Conservation (phyloP, 2,888 invertebrate genomes). For the Conops quadrifasciatus region DNA sequence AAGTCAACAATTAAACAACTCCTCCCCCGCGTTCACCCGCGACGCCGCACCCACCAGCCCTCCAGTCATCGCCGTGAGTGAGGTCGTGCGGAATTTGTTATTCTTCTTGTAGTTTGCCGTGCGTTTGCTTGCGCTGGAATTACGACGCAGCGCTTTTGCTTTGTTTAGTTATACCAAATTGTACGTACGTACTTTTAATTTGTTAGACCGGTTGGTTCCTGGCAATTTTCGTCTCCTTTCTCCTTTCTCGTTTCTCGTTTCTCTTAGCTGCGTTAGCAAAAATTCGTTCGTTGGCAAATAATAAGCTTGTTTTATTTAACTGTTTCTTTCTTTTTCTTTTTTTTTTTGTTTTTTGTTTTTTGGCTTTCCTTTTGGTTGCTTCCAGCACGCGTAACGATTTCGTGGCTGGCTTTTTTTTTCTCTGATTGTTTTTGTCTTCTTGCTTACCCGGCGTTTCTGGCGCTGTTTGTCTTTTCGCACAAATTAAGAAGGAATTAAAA, state of each 20-base stretch:
- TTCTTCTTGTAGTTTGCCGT: not conserved
- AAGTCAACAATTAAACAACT: conserved; percentile 4
- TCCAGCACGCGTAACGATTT: not conserved
- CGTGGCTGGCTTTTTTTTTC: not conserved
- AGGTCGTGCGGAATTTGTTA: not conserved
- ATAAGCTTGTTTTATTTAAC: not conserved
- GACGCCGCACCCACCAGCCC: too few relatives aligned
- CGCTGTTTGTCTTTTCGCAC: conserved; percentile 12
- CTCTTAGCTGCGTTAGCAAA: too few relatives aligned
- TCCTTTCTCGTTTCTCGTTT: not conserved
- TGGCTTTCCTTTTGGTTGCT: not conserved
- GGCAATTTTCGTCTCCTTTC: too few relatives aligned
- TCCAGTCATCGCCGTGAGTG: not conserved
- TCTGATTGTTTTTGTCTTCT: not conserved
- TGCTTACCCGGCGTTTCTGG: not conserved
- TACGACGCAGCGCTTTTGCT: too few relatives aligned
- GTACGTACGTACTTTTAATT: too few relatives aligned
- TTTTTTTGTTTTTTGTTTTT: conserved; percentile 6
- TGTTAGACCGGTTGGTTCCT: too few relatives aligned
- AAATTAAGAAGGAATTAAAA: conserved; percentile 26
- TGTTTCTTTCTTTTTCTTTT: not conserved
- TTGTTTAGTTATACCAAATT: not conserved
- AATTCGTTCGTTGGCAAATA: too few relatives aligned
- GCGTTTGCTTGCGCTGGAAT: too few relatives aligned
- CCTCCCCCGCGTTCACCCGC: not conserved